Evolutionary conservation across 2,113 vertebrate species (phyloP).

Genomic region (Centrocercus urophasianus): DNA sequence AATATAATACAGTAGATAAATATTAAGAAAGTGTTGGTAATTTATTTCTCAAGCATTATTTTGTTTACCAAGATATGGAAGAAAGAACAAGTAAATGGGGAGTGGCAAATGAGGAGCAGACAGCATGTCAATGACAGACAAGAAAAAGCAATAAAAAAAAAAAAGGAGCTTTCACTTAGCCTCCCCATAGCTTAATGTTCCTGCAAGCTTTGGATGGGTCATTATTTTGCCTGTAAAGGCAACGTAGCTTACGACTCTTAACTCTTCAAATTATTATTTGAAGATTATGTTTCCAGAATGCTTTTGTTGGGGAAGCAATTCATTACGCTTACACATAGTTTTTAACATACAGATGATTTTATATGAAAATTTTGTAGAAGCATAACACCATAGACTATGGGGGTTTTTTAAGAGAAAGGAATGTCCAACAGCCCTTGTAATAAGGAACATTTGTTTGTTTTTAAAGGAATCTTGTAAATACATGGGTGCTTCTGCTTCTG

Average conservation of each 20-base stretch:
- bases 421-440: not conserved
- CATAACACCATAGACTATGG: not conserved
- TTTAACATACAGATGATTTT: not conserved
- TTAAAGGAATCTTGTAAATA: not conserved
- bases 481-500: not conserved
- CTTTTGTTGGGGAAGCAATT: not conserved
- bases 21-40: not conserved
- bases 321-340: not conserved
- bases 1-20: not conserved
- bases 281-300: not conserved
- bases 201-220: not conserved
- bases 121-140: not conserved
- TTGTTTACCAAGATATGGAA: not conserved
- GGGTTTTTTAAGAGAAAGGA: not conserved
- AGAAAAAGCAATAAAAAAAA: not conserved
- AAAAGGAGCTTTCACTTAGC: not conserved
- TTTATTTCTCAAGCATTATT: not conserved
- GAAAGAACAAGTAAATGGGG: not conserved
- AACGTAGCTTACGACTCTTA: rapidly evolving
- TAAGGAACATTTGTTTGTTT: not conserved
- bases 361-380: not conserved
- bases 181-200: not conserved
- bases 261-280: not conserved
- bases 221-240: rapidly evolving
- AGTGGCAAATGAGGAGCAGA: not conserved